Percentiles rank a stretch among this genome's conserved stretches.
These are phyloP conservation scores for Gadopsis marmoratus DNA, from an alignment of 2,797 vertebrate species.

Conservation along the genomic window DNA sequence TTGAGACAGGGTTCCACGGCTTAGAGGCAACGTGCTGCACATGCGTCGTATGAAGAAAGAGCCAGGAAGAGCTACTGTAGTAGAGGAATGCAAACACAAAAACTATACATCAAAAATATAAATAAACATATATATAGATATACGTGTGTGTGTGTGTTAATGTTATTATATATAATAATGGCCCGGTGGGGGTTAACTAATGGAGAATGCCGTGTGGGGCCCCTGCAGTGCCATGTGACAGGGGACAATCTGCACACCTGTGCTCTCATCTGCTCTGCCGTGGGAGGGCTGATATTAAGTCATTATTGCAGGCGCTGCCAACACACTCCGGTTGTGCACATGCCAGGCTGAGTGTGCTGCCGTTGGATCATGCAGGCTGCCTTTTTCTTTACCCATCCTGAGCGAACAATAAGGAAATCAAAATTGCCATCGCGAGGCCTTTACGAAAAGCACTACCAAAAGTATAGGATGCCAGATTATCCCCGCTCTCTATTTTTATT, in stretches of 20 bases:
- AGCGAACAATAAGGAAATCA: constrained; percentile 59
- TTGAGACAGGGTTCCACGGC: constrained; percentile 13
- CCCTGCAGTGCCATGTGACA: constrained; percentile 68
- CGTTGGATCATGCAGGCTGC: constrained; percentile 54
- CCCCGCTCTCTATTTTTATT: neutral
- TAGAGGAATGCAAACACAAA: neutral
- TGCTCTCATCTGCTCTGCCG: constrained; percentile 77
- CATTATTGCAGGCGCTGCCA: constrained; percentile 72
- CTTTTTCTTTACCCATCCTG: constrained; percentile 58
- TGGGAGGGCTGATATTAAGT: constrained; percentile 81
- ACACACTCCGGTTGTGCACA: constrained; percentile 53
- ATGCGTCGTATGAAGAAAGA: constrained; percentile 2
- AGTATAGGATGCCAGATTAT: constrained; percentile 5
- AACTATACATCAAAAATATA: neutral
- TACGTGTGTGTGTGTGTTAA: neutral
- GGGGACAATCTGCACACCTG: constrained; percentile 78
- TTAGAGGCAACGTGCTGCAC: constrained; percentile 1
- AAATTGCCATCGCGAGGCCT: constrained; percentile 55
- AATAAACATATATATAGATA: neutral
- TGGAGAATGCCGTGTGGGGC: constrained; percentile 61
- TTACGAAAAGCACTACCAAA: constrained; percentile 29
- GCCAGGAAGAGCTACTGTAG: neutral
- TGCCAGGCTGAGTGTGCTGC: constrained; percentile 54
- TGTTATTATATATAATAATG: constrained; percentile 44
- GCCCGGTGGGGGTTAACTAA: constrained; percentile 55